phyloP scores from a whole-genome alignment of 2,797 vertebrate species.

The Manis crassicaudata region DNA sequence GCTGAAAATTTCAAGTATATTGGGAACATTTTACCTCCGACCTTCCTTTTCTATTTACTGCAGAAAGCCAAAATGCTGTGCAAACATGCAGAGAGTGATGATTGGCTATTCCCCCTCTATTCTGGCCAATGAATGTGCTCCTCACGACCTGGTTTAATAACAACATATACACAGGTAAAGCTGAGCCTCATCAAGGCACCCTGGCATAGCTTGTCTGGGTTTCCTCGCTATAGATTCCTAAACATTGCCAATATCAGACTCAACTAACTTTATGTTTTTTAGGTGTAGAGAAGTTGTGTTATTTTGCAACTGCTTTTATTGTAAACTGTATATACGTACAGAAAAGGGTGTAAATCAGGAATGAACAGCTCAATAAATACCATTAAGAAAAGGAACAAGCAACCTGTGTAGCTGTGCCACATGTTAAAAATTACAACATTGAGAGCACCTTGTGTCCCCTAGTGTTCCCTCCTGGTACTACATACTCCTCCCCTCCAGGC shows the following conservation, averaged over 20 bases:
- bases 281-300: neutral
- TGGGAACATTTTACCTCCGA: neutral
- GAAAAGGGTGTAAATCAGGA: neutral
- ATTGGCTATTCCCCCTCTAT: too few species aligned
- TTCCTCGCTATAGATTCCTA: neutral
- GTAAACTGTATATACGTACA: neutral
- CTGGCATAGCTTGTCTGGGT: neutral
- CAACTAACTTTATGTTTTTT: neutral
- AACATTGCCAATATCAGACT: neutral
- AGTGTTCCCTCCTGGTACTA: neutral
- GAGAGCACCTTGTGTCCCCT: rapidly evolving
- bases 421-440: neutral
- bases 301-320: neutral
- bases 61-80: rapidly evolving
- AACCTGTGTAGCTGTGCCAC: rapidly evolving
- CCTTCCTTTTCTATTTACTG: neutral
- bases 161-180: neutral
- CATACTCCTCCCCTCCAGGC: neutral
- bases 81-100: neutral
- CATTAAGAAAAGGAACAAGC: neutral
- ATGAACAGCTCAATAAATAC: neutral
- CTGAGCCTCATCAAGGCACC: rapidly evolving
- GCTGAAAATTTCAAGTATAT: neutral
- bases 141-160: neutral
- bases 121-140: neutral